These are phyloP conservation scores for Sebastes iracundus DNA, from an alignment of 2,797 vertebrate species.

Conservation along the genomic window DNA sequence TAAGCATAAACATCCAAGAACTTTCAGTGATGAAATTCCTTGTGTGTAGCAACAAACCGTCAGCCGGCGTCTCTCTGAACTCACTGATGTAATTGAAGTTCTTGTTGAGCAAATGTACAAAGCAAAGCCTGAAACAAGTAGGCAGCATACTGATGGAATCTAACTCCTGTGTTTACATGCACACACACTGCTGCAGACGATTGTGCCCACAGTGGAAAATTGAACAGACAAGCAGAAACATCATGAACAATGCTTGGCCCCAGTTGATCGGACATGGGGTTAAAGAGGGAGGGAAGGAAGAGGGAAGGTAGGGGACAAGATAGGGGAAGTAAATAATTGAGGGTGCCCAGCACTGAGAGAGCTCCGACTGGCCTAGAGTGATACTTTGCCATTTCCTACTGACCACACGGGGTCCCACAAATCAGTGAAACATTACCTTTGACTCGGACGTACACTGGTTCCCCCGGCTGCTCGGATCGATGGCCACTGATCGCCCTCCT, in stretches of 20 bases:
- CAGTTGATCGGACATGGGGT: neutral
- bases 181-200: slow-evolving; percentile 3
- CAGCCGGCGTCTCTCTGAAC: slow-evolving; percentile 31
- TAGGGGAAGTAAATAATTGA: slow-evolving; percentile 32
- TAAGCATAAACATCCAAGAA: slow-evolving; percentile 54
- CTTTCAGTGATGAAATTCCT: slow-evolving; percentile 38
- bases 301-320: neutral
- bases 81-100: slow-evolving; percentile 49
- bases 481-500: slow-evolving; percentile 50
- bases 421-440: slow-evolving; percentile 58
- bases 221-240: slow-evolving; percentile 10
- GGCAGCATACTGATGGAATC: slow-evolving; percentile 33
- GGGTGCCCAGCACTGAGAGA: neutral
- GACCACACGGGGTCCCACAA: slow-evolving; percentile 21
- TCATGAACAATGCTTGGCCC: slow-evolving; percentile 4
- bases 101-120: slow-evolving; percentile 41
- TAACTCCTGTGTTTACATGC: slow-evolving; percentile 27
- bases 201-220: slow-evolving; percentile 8
- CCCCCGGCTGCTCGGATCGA: slow-evolving; percentile 43
- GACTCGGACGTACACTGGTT: slow-evolving; percentile 22
- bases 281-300: neutral
- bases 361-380: slow-evolving; percentile 9
- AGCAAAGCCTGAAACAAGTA: slow-evolving; percentile 29
- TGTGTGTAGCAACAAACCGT: slow-evolving; percentile 21
- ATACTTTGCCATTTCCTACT: slow-evolving; percentile 19